These are phyloP conservation scores for Standfussiana lucernea DNA, from an alignment of 2,888 invertebrate species.

Conservation along the genomic window DNA sequence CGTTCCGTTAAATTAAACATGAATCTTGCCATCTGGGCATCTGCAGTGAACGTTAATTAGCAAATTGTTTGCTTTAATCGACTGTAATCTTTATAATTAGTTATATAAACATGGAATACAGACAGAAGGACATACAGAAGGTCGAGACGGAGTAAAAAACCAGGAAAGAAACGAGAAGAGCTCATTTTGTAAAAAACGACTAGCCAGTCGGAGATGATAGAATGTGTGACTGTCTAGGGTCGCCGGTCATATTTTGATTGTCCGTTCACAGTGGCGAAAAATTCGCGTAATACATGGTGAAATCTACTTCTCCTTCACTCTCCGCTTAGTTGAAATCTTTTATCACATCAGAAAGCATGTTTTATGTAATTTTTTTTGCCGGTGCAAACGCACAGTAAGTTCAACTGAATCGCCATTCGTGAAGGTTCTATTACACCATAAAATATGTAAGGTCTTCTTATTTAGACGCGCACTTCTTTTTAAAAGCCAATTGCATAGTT, in stretches of 20 bases:
- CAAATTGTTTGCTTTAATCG: conserved; percentile 26
- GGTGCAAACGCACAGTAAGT: neutral
- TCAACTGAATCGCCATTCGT: neutral
- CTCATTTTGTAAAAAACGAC: neutral
- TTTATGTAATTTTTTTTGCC: neutral
- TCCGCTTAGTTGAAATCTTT: neutral
- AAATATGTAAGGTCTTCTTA: neutral
- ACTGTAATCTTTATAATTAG: conserved; percentile 24
- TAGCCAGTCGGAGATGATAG: neutral
- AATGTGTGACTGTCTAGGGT: neutral
- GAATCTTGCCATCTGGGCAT: conserved; percentile 23
- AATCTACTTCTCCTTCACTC: neutral
- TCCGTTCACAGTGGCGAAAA: neutral
- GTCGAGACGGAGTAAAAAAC: neutral
- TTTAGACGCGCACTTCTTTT: neutral
- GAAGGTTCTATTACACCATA: neutral
- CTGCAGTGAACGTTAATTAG: conserved; percentile 29
- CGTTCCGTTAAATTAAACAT: neutral
- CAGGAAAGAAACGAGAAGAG: neutral
- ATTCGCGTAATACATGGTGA: neutral
- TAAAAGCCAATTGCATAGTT: neutral
- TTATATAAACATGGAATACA: neutral
- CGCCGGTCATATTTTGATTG: neutral
- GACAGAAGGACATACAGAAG: conserved; percentile 12
- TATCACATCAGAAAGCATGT: neutral